Percentiles rank a stretch among this genome's conserved stretches.
Evolutionary conservation across 2,888 invertebrate genomes (phyloP).

Genomic region (Cryptocephalus moraei): DNA sequence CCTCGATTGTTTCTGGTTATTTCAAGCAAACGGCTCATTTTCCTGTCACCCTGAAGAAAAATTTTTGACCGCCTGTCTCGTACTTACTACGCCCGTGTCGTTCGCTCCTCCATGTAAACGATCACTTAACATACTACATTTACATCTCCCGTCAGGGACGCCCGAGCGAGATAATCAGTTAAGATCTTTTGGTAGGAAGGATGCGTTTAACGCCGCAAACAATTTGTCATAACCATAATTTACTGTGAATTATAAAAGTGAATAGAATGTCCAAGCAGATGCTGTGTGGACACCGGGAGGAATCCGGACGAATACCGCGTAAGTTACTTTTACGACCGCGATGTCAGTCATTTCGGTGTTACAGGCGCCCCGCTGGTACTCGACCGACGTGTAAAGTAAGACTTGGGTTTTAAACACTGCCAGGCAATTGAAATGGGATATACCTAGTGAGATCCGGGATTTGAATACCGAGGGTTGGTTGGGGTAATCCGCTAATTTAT

Average conservation of each 20-base stretch:
- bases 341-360: conserved; percentile 6
- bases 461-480: too few relatives aligned
- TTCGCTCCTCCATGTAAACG: too few relatives aligned
- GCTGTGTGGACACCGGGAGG: conserved; percentile 3
- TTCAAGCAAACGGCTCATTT: too few relatives aligned
- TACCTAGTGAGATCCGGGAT: too few relatives aligned
- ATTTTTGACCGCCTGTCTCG: too few relatives aligned
- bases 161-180: conserved; percentile 1
- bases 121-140: too few relatives aligned
- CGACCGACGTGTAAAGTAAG: not conserved
- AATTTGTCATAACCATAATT: conserved; percentile 15
- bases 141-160: too few relatives aligned
- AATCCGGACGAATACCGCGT: not conserved
- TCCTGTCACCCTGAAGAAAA: too few relatives aligned
- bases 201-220: conserved; percentile 14
- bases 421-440: too few relatives aligned
- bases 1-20: too few relatives aligned
- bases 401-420: conserved; percentile 3
- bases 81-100: too few relatives aligned
- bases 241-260: not conserved
- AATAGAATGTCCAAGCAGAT: conserved; percentile 1
- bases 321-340: conserved; percentile 1
- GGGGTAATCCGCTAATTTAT: too few relatives aligned
- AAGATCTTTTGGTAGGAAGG: conserved; percentile 5
- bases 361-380: conserved; percentile 11